phyloP scores from a whole-genome alignment of 2,888 invertebrate species.

The Emmelina monodactyla region DNA sequence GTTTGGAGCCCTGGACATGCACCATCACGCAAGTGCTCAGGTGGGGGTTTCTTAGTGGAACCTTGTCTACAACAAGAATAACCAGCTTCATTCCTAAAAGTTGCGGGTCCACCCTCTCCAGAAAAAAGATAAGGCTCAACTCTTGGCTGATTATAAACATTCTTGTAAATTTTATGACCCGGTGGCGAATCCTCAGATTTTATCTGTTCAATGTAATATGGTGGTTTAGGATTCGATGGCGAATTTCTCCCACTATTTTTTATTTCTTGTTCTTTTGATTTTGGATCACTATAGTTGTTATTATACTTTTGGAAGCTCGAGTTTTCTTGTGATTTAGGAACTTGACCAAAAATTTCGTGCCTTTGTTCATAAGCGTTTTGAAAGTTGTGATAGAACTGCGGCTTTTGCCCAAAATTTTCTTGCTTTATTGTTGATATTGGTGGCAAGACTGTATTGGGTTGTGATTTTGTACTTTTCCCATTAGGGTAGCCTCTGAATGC shows the following conservation, averaged over 20 bases:
- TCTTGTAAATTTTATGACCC: conserved; percentile 61
- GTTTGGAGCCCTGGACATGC: conserved; percentile 77
- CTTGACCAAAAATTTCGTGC: conserved; percentile 33
- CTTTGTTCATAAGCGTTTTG: conserved; percentile 40
- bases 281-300: conserved; percentile 32
- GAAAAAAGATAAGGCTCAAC: conserved; percentile 66
- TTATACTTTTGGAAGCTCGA: conserved; percentile 51
- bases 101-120: conserved; percentile 75
- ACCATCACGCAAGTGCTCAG: conserved; percentile 76
- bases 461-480: conserved; percentile 26
- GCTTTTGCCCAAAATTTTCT: conserved; percentile 48
- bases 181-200: conserved; percentile 63
- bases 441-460: conserved; percentile 43
- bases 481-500: conserved; percentile 41
- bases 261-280: conserved; percentile 29
- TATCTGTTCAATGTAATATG: conserved; percentile 60
- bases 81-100: conserved; percentile 68
- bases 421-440: conserved; percentile 62
- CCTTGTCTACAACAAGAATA: conserved; percentile 79
- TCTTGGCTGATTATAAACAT: conserved; percentile 44
- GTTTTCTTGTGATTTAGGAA: conserved; percentile 38
- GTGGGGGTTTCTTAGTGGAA: conserved; percentile 74
- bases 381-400: conserved; percentile 38
- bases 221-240: conserved; percentile 37
- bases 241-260: conserved; percentile 22